Evolutionary conservation across 1,140 invertebrate species (phyloP), one percentile per base, ranked within the genome.

Genomic region (Bombus huntii): DNA sequence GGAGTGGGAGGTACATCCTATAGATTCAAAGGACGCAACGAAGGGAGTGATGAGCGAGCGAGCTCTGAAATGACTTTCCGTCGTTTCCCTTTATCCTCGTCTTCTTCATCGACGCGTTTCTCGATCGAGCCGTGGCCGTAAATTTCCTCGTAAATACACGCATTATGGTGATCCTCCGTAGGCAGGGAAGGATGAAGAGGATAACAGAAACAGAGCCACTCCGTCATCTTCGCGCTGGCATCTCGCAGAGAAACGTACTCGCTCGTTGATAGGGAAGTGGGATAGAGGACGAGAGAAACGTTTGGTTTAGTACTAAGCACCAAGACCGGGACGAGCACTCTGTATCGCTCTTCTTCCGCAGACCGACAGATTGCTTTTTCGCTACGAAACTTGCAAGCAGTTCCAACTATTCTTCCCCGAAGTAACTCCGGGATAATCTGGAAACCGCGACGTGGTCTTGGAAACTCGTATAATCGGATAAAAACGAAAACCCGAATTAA

Each of bases 401-500:
- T 68, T 75, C 59, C 70, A 47, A 42, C 84, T 66, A 59, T 85
- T 81, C 84, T 75, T 68, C n/a, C 1, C 66, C 13, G 44, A 62
- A 62, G 65, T 86, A 72, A 85, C 77, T 68, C 62, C 31, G 74
- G 71, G 80, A 89, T 89, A 89, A 89, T 89, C 88, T 83, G 18
- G 79, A 59, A 80, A 68, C 79, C 79, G 70, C 53, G 88, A 34
- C 72, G 68, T 65, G 88, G 76, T 81, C 87, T 86, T 88, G 84
- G 79, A 83, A 83, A 89, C 81, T 72, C 86, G 75, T 90, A 81
- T 90, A 90, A 90, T 90, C 81, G 83, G 89, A 87, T 89, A 90
- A 90, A 90, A 90, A 90, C 89, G 89, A 87, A 83, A 88, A 78
- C 81, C 72, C 81, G 83, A 89, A 92, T 92, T 92, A 92, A 92